A percentile compares a stretch with the other conserved stretches of the same genome.
These are phyloP conservation scores for Drosophila tristis DNA, from an alignment of 1,140 invertebrate genomes.

Conservation along the genomic window DNA sequence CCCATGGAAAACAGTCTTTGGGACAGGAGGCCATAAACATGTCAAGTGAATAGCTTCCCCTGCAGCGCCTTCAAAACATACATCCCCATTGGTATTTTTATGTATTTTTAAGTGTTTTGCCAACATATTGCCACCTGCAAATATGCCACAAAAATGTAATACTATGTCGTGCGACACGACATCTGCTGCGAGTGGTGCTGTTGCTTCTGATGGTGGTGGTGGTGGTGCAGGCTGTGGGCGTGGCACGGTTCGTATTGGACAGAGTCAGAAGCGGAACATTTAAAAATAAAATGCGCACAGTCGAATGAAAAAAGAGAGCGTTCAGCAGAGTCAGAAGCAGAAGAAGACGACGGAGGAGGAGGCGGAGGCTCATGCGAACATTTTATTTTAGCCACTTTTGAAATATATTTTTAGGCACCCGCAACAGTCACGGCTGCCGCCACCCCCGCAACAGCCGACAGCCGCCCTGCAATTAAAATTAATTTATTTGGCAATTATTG, in stretches of 20 bases:
- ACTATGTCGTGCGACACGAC: slow-evolving; percentile 36
- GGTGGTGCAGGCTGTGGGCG: slow-evolving; percentile 46
- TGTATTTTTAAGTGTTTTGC: slow-evolving; percentile 78
- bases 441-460: slow-evolving; percentile 21
- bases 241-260: slow-evolving; percentile 66
- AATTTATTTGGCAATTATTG: slow-evolving; percentile 80
- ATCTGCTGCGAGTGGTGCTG: slow-evolving; percentile 22
- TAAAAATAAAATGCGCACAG: no score
- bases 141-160: slow-evolving; percentile 2
- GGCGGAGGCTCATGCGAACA: slow-evolving; percentile 4
- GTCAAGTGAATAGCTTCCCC: slow-evolving; percentile 10
- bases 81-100: slow-evolving; percentile 71
- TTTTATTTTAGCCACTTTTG: slow-evolving; percentile 49
- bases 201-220: neutral
- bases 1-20: slow-evolving; percentile 59
- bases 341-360: neutral
- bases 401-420: slow-evolving; percentile 62
- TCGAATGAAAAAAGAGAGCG: no score
- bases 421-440: neutral
- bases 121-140: slow-evolving; percentile 58
- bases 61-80: neutral
- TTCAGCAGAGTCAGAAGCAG: slow-evolving; percentile 3
- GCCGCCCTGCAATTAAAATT: slow-evolving; percentile 70
- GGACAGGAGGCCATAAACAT: slow-evolving; percentile 56
- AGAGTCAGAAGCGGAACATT: slow-evolving; percentile 21